Evolutionary conservation across 2,797 vertebrate genomes (phyloP).

Genomic region (Gymnoscopelus braueri): DNA sequence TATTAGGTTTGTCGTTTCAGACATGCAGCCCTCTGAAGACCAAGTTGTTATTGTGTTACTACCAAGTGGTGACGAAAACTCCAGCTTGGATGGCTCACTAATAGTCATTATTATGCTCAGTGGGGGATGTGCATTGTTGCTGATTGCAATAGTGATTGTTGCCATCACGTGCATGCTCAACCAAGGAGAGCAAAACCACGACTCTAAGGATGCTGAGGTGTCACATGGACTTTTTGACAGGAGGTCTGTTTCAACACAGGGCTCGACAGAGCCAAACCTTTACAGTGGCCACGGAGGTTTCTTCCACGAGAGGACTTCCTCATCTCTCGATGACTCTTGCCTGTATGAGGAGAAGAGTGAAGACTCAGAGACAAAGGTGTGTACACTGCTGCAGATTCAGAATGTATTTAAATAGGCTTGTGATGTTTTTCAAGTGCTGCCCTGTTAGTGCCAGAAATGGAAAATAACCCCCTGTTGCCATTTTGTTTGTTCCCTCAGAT

Average conservation of each 20-base stretch:
- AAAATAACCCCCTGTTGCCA: constrained; percentile 67
- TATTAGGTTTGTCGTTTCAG: constrained; percentile 71
- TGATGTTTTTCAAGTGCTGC: constrained; percentile 49
- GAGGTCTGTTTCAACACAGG: constrained; percentile 57
- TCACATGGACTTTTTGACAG: constrained; percentile 66
- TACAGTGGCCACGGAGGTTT: constrained; percentile 69
- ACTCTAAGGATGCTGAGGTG: constrained; percentile 63
- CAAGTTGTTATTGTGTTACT: constrained; percentile 69
- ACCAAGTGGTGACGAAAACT: constrained; percentile 43
- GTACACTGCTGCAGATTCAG: constrained; percentile 23
- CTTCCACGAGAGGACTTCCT: constrained; percentile 64
- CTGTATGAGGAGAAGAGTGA: constrained; percentile 69
- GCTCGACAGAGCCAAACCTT: constrained; percentile 60
- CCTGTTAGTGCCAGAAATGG: constrained; percentile 69
- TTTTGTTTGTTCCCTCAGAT: constrained; percentile 74
- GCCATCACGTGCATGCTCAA: constrained; percentile 71
- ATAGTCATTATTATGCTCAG: constrained; percentile 73
- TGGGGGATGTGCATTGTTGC: constrained; percentile 74
- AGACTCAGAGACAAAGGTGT: constrained; percentile 80
- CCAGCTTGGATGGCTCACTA: constrained; percentile 60
- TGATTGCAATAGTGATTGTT: constrained; percentile 74
- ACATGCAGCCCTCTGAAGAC: constrained; percentile 72
- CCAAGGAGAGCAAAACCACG: constrained; percentile 42
- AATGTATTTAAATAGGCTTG: constrained; percentile 48
- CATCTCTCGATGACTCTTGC: constrained; percentile 61